phyloP scores from a whole-genome alignment of 2,888 invertebrate species.

The Phymatocera aterrima region DNA sequence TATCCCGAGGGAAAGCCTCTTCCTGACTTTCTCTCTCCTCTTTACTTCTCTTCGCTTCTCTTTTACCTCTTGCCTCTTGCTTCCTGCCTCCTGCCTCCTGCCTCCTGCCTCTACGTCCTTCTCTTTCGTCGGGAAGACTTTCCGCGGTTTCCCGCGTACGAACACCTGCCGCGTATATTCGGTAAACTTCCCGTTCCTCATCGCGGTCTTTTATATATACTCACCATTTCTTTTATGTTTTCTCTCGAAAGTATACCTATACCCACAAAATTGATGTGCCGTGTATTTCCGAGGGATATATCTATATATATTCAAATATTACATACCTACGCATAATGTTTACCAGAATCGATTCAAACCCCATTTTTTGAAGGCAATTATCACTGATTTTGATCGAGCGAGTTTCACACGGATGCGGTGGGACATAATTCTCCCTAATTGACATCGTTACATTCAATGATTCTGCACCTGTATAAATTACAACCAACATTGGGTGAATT shows the following conservation, averaged over 20 bases:
- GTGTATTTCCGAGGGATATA: too few relatives aligned
- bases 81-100: background rate
- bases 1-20: slow-evolving; percentile 65
- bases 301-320: background rate
- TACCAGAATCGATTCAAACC: too few relatives aligned
- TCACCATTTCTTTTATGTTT: background rate
- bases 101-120: background rate
- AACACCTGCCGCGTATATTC: slow-evolving; percentile 16
- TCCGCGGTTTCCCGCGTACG: background rate
- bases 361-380: too few relatives aligned
- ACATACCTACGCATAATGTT: background rate
- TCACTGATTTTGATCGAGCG: too few relatives aligned
- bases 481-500: too few relatives aligned
- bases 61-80: slow-evolving; percentile 32
- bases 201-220: background rate
- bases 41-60: background rate
- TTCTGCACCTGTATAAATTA: too few relatives aligned
- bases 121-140: slow-evolving; percentile 18
- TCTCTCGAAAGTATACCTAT: background rate
- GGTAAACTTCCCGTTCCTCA: background rate
- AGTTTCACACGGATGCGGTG: too few relatives aligned
- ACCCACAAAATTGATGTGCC: background rate
- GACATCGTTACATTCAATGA: too few relatives aligned
- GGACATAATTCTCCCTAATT: too few relatives aligned
- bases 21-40: slow-evolving; percentile 57